Base-by-base conservation (phyloP, 2,113 vertebrate genomes). In the Cariama cristata region DNA sequence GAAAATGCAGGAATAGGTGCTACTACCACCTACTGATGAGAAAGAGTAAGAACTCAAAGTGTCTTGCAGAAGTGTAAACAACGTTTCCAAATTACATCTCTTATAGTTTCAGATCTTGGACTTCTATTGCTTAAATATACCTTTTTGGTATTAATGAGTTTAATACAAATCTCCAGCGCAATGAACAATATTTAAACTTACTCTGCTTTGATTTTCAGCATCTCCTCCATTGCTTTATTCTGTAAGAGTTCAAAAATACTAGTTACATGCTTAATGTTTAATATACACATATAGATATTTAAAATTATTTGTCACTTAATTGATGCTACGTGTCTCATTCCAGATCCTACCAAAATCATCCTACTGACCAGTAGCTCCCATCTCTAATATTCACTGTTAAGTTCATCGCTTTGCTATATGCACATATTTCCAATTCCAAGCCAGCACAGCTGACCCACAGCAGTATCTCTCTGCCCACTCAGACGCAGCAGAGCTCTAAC, bases 151-250 rank as follows among this genome's bases (percentile, higher is more conserved):
- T 62, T 93, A 69, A 50, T 52, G 38, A 88, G 11, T 67, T 86
- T 33, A 72, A 94, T 75, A 59, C 15, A n/a, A 86, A 28, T 49
- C 49, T 91, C 42, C 33, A 75, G 32, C 28, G 76, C 28, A 87
- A 75, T 23, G 20, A 59, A 88, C 60, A 96, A 83, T 11, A 86
- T 59, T 77, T 53, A 30, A 67, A 98, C 98, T 99, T 98, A 99
- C 99, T 98, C 98, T 96, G 98, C 97, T 91, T 98, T 98, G 79
- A 98, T 93, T 84, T 98, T 98, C 81, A 98, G 94, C 68, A 99
- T 97, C 96, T 98, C 98, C 97, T 98, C 98, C 76, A 97, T 40
- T 62, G 98, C 91, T 95, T 98, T 98, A 53, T 76, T 98, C 98
- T 99, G 89, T 56, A 90, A 94, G 79, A 95, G 40, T 85, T 73